Conservation (phyloP, 2,888 invertebrate species). For the Laspeyria flexula region DNA sequence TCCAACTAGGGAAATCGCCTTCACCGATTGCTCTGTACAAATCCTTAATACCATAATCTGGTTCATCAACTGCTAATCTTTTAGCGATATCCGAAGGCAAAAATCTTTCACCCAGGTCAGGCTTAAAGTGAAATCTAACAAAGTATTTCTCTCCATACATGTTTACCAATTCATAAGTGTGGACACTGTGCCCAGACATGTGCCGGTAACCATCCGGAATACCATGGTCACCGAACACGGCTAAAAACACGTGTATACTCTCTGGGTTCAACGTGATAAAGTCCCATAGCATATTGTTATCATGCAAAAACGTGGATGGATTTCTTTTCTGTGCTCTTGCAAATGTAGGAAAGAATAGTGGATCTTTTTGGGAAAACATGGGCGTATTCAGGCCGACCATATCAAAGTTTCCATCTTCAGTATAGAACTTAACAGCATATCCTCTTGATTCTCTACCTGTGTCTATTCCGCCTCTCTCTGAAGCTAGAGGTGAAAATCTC, state of each 20-base stretch:
- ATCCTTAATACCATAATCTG: constrained; percentile 94
- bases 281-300: constrained; percentile 96
- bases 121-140: constrained; percentile 95
- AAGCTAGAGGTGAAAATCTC: constrained; percentile 92
- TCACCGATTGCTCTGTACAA: constrained; percentile 93
- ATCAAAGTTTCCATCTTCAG: constrained; percentile 95
- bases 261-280: constrained; percentile 94
- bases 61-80: constrained; percentile 89
- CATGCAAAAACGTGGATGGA: constrained; percentile 93
- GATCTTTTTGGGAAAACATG: constrained; percentile 95
- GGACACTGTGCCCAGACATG: constrained; percentile 97
- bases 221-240: constrained; percentile 94
- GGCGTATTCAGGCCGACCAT: constrained; percentile 95
- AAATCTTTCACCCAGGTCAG: constrained; percentile 94
- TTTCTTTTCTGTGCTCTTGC: constrained; percentile 97
- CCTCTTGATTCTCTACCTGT: constrained; percentile 95
- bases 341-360: constrained; percentile 94
- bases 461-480: constrained; percentile 94
- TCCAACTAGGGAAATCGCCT: constrained; percentile 91
- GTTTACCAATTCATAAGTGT: constrained; percentile 95
- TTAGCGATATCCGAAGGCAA: constrained; percentile 88
- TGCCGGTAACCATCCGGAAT: constrained; percentile 95
- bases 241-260: constrained; percentile 92
- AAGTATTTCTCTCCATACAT: constrained; percentile 88
- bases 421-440: constrained; percentile 96